Evolutionary conservation across 2,888 invertebrate genomes (phyloP), one percentile per base, ranked within the genome.

Genomic region (Lobophora halterata): DNA sequence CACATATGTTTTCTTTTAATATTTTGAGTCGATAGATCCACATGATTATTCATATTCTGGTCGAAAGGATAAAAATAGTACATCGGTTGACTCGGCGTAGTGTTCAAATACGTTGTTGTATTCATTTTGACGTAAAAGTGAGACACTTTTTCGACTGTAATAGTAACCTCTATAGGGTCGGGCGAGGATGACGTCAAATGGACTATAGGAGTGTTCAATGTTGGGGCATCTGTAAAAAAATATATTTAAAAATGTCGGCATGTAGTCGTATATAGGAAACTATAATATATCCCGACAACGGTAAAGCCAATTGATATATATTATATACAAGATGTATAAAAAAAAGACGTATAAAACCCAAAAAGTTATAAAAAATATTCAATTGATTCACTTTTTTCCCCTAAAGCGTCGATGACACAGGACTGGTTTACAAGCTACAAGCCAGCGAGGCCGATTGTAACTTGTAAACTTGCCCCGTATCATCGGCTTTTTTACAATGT

Each of bases 101-200:
- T 80, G 0, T 74, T 78, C 3, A 89, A 31, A 1, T 78, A 79
- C 1, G 88, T 88, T 0, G 74, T 70, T 0, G 65, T 53, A 43
- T 88, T 87, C 25, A 85, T 41, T 9, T 73, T 64, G 1, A 90
- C 73, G 55, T 85, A 89, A 55, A 95, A 94, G 52, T 93, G 81
- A 3, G 75, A 51, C 1, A 91, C 89, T 0, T 89, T 79, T 18
- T 88, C 82, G 3, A 94, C 90, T 0, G 61, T 62, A n/a, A 95
- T 78, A 0, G 79, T 81, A 29, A 93, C 91, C n/a, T 71, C 69
- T 9, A 93, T 87, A 5, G 89, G 86, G 0, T 64, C 68, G 0
- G 76, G 72, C 3, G 91, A 91, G 1, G 92, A 90, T 0, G 94
- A 92, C 0, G 93, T 92, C n/a, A 93, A 71, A 29, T 91, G 92